These are phyloP conservation scores for Mus musculus DNA, from an alignment of 2,113 vertebrate genomes.

Conservation along the genomic window GRCm39 chr6:4425001-4425500, in stretches of 20 bases:
- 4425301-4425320: neutral
- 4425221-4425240: neutral
- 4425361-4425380: neutral
- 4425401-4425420: neutral
- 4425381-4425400: too few species aligned
- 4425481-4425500: neutral
- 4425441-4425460: neutral
- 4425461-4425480: neutral
- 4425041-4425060: rapidly evolving
- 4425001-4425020: neutral
- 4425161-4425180: neutral
- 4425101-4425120: neutral
- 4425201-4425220: neutral
- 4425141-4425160: neutral
- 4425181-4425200: neutral
- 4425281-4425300: too few species aligned
- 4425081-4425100: neutral
- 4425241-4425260: neutral
- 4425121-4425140: neutral
- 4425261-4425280: neutral
- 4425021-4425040: neutral
- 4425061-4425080: neutral
- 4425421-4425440: too few species aligned
- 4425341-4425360: neutral
- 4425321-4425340: neutral